Base-by-base conservation (phyloP, 1,140 invertebrate species). In the Epicauta chinensis region DNA sequence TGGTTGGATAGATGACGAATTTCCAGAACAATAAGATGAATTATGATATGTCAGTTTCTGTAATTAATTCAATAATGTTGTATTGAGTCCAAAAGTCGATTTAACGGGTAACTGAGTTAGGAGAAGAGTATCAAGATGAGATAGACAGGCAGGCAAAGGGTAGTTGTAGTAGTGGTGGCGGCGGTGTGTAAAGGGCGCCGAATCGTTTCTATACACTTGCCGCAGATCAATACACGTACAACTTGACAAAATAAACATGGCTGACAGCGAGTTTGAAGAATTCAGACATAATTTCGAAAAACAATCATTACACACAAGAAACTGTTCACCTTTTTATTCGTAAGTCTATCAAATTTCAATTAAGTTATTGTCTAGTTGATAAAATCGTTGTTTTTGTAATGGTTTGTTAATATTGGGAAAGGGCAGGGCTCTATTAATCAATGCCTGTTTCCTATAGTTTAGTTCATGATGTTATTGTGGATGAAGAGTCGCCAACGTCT, bases 191-290 rank as follows among this genome's bases (percentile, higher is more conserved):
- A n/a, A n/a, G 40, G 37, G 43, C 50, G 50, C 41, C 32, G 50
- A 51, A 49, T 44, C 45, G 59, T 55, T 56, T 58, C 61, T n/a
- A 37, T 48, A 42, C 38, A 37, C 34, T 40, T 23, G 11, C 35
- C 35, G 23, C 35, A 12, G 56, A 65, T 64, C 64, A 59, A 64
- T 64, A 64, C 57, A 55, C 44, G 44, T 71, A n/a, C 58, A 55
- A 59, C 46, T 23, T 57, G 56, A 46, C n/a, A 62, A 66, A 63
- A 66, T 55, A 69, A 75, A 79, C 73, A 93, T 92, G 90, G 90
- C 88, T 60, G 90, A 93, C 77, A 86, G 80, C 64, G 89, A 93
- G 72, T 93, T 91, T 75, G 90, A 93, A 73, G 87, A 93, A 79
- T 92, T 93, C 75, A 83, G 85, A 56, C 82, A 86, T 59, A 85